Evolutionary conservation across 2,113 vertebrate genomes (phyloP), one percentile per base, ranked within the genome.

Genomic region (Lophius piscatorius): DNA sequence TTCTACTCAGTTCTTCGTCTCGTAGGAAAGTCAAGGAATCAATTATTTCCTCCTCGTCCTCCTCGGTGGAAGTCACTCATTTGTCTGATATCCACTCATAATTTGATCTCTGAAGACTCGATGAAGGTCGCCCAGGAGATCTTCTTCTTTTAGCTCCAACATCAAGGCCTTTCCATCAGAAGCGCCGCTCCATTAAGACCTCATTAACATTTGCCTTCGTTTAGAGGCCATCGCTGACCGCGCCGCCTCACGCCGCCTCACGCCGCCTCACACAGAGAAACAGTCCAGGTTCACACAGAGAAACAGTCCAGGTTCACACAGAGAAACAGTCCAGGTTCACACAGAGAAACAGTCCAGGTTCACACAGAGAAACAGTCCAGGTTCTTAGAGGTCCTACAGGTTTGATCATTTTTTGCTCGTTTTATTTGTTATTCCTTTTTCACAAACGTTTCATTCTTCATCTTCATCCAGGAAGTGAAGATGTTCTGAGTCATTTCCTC

Each of bases 71-170:
- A 85, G 82, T 88, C 81, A 81, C 41, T 80, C 52, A 80, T 74
- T 84, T 77, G 73, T 71, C 83, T 84, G 83, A 87, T 85, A 83
- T 62, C 41, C 46, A 47, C 57, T 75, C 59, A 62, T 88, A 84
- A 83, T 89, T 84, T 89, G 76, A 88, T 87, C 84, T 89, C 81
- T 70, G 51, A 79, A 84, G 81, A 84, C 80, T 81, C 73, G 74
- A 29, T 63, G 67, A 69, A 74, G 49, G 63, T 42, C 70, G 70
- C 52, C 61, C 75, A 84, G 74, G 76, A 74, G 76, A 80, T 76
- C 29, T 44, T 80, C 70, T 78, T 76, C 61, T 78, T 83, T 82
- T 69, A 82, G 72, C 71, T 72, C 68, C 47, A 58, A 87, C 79
- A 88, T 89, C 79, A 85, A 82, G 78, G 80, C 68, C 2, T 56